Conservation (phyloP, 2,888 invertebrate genomes). For the Agrotis clavis region DNA sequence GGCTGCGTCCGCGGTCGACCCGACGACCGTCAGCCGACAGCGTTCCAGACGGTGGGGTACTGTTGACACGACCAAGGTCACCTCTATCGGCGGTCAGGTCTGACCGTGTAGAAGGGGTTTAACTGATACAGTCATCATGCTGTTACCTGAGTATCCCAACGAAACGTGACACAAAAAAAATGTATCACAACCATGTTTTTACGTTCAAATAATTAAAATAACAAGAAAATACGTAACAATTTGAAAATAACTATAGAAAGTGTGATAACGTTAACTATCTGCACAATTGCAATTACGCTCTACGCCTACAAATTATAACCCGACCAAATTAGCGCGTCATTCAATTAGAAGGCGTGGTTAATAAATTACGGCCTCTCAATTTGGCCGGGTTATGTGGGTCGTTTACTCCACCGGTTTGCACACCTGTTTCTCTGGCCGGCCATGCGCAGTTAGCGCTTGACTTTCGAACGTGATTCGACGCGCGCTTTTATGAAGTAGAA, state of each 20-base stretch:
- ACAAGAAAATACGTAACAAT: slow-evolving; percentile 40
- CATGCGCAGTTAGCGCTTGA: slow-evolving; percentile 85
- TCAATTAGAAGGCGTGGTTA: slow-evolving; percentile 59
- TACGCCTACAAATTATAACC: slow-evolving; percentile 56
- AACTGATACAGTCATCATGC: slow-evolving; percentile 9
- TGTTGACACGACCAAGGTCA: no score
- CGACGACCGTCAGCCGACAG: no score
- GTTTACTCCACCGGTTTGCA: slow-evolving; percentile 75
- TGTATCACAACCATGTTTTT: slow-evolving; percentile 17
- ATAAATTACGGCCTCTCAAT: slow-evolving; percentile 74
- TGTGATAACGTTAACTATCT: slow-evolving; percentile 58
- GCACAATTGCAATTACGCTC: slow-evolving; percentile 48
- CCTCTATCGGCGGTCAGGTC: no score
- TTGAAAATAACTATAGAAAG: slow-evolving; percentile 62
- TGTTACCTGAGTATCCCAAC: slow-evolving; percentile 6
- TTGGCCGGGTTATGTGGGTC: slow-evolving; percentile 75
- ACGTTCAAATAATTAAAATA: slow-evolving; percentile 44
- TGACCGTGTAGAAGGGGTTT: no score
- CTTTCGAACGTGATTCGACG: slow-evolving; percentile 84
- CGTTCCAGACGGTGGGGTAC: no score
- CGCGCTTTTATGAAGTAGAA: slow-evolving; percentile 67
- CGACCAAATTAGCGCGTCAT: slow-evolving; percentile 53
- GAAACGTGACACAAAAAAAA: slow-evolving; percentile 3
- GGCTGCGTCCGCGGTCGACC: no score
- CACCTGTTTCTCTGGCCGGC: slow-evolving; percentile 81